Evolutionary conservation across 35 echinoderm and acorn worm species (phyloP), one percentile per base, ranked within the genome.

Genomic region (Apostichopus japonicus): DNA sequence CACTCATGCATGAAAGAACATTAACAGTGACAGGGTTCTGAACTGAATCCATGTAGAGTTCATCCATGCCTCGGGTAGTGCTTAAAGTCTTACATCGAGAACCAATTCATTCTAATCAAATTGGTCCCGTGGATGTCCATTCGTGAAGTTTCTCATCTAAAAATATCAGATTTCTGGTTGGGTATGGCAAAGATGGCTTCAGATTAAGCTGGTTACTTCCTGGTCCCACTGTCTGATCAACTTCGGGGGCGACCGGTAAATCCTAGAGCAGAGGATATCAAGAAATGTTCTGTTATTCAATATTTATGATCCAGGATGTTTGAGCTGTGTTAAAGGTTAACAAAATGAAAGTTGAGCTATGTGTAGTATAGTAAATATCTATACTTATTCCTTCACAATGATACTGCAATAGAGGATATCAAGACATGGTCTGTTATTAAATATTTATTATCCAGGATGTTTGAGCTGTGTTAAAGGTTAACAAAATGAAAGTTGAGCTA

Each of bases 131-230:
- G 8, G 87, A 24, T n/a, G 94, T 87, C 96, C 96, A 98, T 17
- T 92, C 92, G 23, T 92, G 61, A 17, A 98, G 83, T 24, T 90
- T 92, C 54, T 71, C 73, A 10, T 94, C 90, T 57, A 92, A 53
- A 76, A 98, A 98, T 6, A 94, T 53, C 0, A 98, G 75, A 57
- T 95, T 98, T 65, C 93, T 98, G 56, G 97, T 98, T 17, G 97
- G 97, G 44, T 86, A 93, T 6, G 97, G 95, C 58, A 98, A 77
- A 57, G 90, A 87, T n/a, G 93, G 94, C 7, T 95, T 78, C 6
- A 52, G 33, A 62, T 80, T 94, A 10, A 80, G 87, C 25, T 93
- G 81, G 52, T 77, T 80, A 57, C 87, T 88, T 11, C 90, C 70
- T 21, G 94, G 88, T 22, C 86, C 73, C 0, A 71, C 70, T 0